phyloP scores from a whole-genome alignment of 2,888 invertebrate species.

The Mimumesa dahlbomi region DNA sequence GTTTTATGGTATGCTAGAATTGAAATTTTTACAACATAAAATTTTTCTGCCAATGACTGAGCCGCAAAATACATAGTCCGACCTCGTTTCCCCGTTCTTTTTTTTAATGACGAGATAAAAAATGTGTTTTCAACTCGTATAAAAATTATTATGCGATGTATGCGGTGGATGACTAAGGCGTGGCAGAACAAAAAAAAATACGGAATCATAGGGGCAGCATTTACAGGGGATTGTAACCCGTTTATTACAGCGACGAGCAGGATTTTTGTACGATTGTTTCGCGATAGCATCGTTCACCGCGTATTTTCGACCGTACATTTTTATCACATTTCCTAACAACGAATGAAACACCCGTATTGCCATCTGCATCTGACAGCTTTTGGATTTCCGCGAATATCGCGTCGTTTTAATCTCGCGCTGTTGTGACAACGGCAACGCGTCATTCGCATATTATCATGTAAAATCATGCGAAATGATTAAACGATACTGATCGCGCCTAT shows the following conservation, averaged over 20 bases:
- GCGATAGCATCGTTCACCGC: constrained; percentile 13
- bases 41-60: background rate
- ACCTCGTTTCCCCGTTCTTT: too few relatives aligned
- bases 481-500: constrained; percentile 15
- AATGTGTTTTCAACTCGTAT: constrained; percentile 9
- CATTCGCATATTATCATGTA: constrained; percentile 29
- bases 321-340: constrained; percentile 42
- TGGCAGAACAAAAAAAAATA: constrained; percentile 21
- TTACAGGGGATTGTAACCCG: constrained; percentile 54
- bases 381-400: constrained; percentile 49
- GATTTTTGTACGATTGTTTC: constrained; percentile 41
- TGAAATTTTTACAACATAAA: background rate
- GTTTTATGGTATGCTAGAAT: too few relatives aligned
- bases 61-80: too few relatives aligned
- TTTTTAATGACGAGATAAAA: constrained; percentile 1
- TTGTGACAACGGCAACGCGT: constrained; percentile 31
- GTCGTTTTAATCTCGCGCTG: constrained; percentile 48
- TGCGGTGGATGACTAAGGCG: background rate
- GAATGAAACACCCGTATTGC: constrained; percentile 48
- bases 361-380: constrained; percentile 39
- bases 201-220: constrained; percentile 22
- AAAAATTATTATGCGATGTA: constrained; percentile 46
- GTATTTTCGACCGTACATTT: constrained; percentile 47
- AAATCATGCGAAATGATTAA: constrained; percentile 45
- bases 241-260: constrained; percentile 51